A percentile compares a stretch with the other conserved stretches of the same genome.
Evolutionary conservation across 2,797 vertebrate species (phyloP).

Genomic region (Sebastes dallii): DNA sequence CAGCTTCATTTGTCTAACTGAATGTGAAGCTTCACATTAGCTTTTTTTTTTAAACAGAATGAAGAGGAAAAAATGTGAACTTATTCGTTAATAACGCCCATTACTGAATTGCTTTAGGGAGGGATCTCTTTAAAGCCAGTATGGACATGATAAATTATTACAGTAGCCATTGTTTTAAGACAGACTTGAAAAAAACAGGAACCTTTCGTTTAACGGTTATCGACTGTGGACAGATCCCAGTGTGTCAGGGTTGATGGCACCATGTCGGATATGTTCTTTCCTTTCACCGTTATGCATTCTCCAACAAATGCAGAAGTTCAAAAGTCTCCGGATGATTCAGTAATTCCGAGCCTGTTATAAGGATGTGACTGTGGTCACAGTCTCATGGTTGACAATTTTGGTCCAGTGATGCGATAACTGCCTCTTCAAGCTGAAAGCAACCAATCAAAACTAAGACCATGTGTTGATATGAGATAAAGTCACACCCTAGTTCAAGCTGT

Average conservation of each 20-base stretch:
- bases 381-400: neutral
- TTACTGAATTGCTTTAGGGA: neutral
- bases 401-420: neutral
- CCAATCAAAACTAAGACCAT: neutral
- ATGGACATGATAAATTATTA: neutral
- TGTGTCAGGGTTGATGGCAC: neutral
- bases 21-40: neutral
- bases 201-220: neutral
- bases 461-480: neutral
- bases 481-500: too few species aligned
- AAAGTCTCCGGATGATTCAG: neutral
- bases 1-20: neutral
- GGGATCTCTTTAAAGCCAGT: neutral
- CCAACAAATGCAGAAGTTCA: neutral
- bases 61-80: neutral
- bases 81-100: neutral
- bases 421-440: neutral
- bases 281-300: neutral
- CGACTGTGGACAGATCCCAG: neutral
- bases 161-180: neutral
- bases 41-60: neutral
- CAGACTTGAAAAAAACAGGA: neutral
- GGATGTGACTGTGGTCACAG: neutral
- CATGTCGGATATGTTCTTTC: neutral
- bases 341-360: neutral